Evolutionary conservation across 92 coral and sea anemone species (phyloP), one percentile per base, ranked within the genome.

Genomic region (Ricordea florida): DNA sequence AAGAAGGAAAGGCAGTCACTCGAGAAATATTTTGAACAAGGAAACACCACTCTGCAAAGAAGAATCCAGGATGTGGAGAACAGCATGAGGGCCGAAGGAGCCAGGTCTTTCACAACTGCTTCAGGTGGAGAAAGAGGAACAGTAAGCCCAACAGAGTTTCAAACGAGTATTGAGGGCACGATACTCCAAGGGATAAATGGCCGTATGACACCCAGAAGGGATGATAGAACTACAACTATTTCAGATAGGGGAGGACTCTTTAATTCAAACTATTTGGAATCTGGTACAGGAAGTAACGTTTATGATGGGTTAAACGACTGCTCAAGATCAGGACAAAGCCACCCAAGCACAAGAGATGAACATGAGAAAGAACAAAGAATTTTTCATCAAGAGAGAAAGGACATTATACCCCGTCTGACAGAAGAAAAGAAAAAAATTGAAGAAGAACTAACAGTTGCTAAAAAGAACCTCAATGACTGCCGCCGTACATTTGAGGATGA

Each of bases 1-100:
- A 82, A 86, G 40, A 83, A 71, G 27, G 93, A 91, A 43, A 83
- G 80, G 42, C 85, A 87, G 53, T 50, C 77, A 2, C 13, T 91
- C 43, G 80, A 77, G 26, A 69, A 73, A 23, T 79, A 74, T 38
- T 91, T 87, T 65, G 89, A 91, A 20, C 78, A 69, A 49, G 93
- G 79, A 37, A 87, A 80, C 16, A 21, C 66, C 0, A 62, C 51
- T 44, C 58, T 87, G 20, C 81, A 86, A 64, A 68, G 65, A 21
- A 76, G 82, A 27, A 38, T 79, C 7, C 73, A 51, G 6, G 73
- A 69, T n/a, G 40, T 65, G 8, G 96, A 85, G 76, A 60, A 57
- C 8, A 67, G 42, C 27, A 24, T 72, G 24, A 42, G 17, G 3
- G 79, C 30, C 5, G 68, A 31, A 0, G 32, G 22, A 36, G 10